Evolutionary conservation across 2,113 vertebrate genomes (phyloP), one percentile per base, ranked within the genome.

Genomic region (Bubo scandiacus): DNA sequence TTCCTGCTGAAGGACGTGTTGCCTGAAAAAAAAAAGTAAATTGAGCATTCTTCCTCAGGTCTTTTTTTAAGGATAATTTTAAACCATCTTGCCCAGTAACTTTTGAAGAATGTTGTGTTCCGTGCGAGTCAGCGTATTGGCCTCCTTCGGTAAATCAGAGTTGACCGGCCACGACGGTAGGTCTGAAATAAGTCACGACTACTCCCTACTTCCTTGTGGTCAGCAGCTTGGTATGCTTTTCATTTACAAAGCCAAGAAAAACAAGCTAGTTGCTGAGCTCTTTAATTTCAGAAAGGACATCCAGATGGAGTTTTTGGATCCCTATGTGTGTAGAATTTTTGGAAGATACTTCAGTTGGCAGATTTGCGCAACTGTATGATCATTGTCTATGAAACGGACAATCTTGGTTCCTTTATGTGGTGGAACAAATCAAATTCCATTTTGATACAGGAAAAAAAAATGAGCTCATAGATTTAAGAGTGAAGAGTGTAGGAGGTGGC

Each of bases 71-170:
- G n/a, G 49, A 30, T 16, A 32, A 4, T 34, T 77, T 55, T 11
- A 51, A 88, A 42, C 6, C 12, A 18, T 21, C 25, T 80, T 42
- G 81, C 36, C 29, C 23, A 6, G 40, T 67, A 58, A 13, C 6
- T 70, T 26, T 3, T 25, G 68, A 62, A 5, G 27, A 23, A 3
- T 0, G 6, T 40, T n/a, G 22, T 3, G 5, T 42, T 88, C 54
- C 30, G 0, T 0, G 4, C 0, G 6, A 47, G 43, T 57, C 17
- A 19, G 4, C 5, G 1, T 12, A 2, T 61, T 8, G 0, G 25
- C 30, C 57, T 82, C 12, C 47, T 58, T 1, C 13, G 12, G 38
- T 17, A 36, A 51, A 51, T 59, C 10, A 16, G 32, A 65, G 2
- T 7, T 38, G 75, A 32, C 61, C 3, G 1, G 52, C 25, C 14